Conservation (phyloP, 2,113 vertebrate species). For the Spilogale gracilis region DNA sequence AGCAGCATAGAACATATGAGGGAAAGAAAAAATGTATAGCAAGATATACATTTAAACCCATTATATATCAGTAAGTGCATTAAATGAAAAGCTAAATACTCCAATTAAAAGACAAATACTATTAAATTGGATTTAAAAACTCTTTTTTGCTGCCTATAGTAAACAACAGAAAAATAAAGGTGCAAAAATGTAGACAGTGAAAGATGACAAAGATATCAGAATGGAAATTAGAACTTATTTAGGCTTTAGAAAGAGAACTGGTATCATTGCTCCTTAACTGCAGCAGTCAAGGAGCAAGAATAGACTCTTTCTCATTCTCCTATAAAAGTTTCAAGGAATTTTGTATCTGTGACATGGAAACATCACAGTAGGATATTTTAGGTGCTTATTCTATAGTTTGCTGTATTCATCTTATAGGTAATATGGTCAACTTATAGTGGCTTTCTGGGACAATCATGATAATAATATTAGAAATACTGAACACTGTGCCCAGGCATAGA, state of each 20-base stretch:
- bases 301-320: not conserved
- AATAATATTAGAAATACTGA: not conserved
- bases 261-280: not conserved
- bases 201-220: constrained; percentile 7
- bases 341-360: not conserved
- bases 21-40: not conserved
- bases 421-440: not conserved
- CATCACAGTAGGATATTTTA: not conserved
- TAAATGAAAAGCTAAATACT: constrained; percentile 9
- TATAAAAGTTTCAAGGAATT: not conserved
- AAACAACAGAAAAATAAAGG: constrained; percentile 26
- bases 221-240: constrained; percentile 1
- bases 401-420: not conserved
- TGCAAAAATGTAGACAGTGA: not conserved
- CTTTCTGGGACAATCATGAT: not conserved
- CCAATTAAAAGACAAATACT: constrained; percentile 18
- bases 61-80: not conserved
- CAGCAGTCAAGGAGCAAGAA: not conserved
- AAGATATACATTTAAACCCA: not conserved
- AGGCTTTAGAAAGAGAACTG: not conserved
- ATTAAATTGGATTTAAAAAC: not conserved
- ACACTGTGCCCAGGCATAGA: not conserved
- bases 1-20: not conserved
- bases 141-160: not conserved
- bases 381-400: not conserved